Conservation (phyloP, 2,797 vertebrate genomes). For the Pteronotus mesoamericanus region DNA sequence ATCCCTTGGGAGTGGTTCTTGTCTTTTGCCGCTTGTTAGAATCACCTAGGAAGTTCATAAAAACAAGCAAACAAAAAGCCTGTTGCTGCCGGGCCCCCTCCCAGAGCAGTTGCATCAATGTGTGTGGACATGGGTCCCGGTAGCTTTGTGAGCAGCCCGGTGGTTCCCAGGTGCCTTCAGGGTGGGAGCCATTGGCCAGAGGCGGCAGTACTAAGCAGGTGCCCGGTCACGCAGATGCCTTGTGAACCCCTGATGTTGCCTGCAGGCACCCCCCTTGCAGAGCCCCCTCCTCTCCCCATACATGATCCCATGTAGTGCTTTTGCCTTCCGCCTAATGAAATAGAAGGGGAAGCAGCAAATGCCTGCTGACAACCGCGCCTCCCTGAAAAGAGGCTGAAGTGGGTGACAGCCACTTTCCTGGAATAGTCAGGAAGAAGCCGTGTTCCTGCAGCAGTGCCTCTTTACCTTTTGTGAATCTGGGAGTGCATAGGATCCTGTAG, state of each 20-base stretch:
- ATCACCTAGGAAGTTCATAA: neutral
- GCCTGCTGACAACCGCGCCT: neutral
- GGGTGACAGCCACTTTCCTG: neutral
- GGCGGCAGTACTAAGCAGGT: accelerated
- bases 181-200: neutral
- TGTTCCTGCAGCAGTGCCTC: neutral
- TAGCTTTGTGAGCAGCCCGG: neutral
- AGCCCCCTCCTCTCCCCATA: neutral
- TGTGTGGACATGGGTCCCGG: neutral
- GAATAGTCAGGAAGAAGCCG: neutral
- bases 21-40: neutral
- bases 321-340: neutral
- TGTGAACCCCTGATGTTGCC: neutral
- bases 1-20: neutral
- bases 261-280: neutral
- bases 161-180: neutral
- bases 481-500: neutral
- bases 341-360: neutral
- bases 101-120: neutral
- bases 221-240: too few species aligned
- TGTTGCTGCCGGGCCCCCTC: neutral
- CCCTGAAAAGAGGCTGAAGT: neutral
- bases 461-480: neutral
- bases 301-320: neutral
- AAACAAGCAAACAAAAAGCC: neutral